Evolutionary conservation across 2,888 invertebrate genomes (phyloP).

Genomic region (Erebia aethiops): DNA sequence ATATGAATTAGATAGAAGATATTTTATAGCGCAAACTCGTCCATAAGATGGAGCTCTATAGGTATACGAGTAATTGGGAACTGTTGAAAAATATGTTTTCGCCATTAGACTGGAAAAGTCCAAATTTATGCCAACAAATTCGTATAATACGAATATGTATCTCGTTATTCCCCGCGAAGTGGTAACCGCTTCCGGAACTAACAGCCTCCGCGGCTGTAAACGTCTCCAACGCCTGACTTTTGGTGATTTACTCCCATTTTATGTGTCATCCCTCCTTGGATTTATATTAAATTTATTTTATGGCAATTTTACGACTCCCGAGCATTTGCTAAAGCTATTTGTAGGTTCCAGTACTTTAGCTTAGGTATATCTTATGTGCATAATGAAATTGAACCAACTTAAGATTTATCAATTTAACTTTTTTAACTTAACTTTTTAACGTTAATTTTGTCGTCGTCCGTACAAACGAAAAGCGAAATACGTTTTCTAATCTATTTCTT

Average conservation of each 20-base stretch:
- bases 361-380: constrained; percentile 14
- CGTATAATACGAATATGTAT: constrained; percentile 21
- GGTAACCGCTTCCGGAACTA: constrained; percentile 69
- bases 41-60: constrained; percentile 2
- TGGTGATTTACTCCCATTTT: constrained; percentile 81
- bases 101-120: constrained; percentile 19
- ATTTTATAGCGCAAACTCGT: constrained; percentile 9
- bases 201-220: constrained; percentile 77
- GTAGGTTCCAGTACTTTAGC: not conserved
- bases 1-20: constrained; percentile 5
- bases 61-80: constrained; percentile 12
- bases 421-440: too few species aligned
- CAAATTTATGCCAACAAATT: constrained; percentile 25
- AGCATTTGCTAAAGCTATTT: constrained; percentile 63
- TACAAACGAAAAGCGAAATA: too few species aligned
- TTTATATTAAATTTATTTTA: constrained; percentile 81
- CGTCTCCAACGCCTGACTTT: constrained; percentile 79
- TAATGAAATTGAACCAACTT: not conserved
- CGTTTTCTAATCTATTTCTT: too few species aligned
- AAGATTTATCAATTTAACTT: not conserved
- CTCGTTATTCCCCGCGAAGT: constrained; percentile 66
- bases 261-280: constrained; percentile 76
- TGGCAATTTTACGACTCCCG: constrained; percentile 73
- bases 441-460: too few species aligned
- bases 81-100: constrained; percentile 29